Base-by-base conservation (phyloP, 2,888 invertebrate species). In the Pandemis heparana region DNA sequence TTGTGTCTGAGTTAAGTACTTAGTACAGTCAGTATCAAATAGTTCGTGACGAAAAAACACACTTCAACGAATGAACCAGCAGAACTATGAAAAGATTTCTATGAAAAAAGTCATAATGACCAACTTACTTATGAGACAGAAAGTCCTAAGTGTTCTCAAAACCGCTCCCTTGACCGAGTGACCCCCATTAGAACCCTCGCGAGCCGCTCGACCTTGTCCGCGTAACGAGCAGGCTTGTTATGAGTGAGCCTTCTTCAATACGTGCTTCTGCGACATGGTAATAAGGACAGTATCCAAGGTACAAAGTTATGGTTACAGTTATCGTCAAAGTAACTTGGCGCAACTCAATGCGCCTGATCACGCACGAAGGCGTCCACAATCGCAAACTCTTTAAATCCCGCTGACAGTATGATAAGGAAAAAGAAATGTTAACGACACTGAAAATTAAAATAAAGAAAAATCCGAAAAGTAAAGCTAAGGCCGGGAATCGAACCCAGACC, bases 391-490 rank as follows among this genome's bases (percentile, higher is more conserved):
- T 61, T 60, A 38, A 46, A 16, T 46, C 9, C 32, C 10, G 60
- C 60, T 68, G 68, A 48, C 69, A 39, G 61, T 32, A 32, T 73
- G 71, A 76, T 71, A 73, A 76, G 63, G 39, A n/a, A n/a, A n/a
- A n/a, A n/a, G n/a, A n/a, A n/a, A n/a, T n/a, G n/a, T n/a, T n/a
- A n/a, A n/a, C n/a, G n/a, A n/a, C n/a, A n/a, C n/a, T n/a, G n/a
- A n/a, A n/a, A n/a, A n/a, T n/a, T n/a, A n/a, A n/a, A n/a, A n/a
- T n/a, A n/a, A n/a, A n/a, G n/a, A n/a, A n/a, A n/a, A n/a, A n/a
- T n/a, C n/a, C n/a, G n/a, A n/a, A n/a, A n/a, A n/a, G n/a, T n/a
- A n/a, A n/a, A n/a, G n/a, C n/a, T n/a, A n/a, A n/a, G n/a, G n/a
- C n/a, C n/a, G n/a, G n/a, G n/a, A n/a, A n/a, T n/a, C n/a, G n/a